Base-by-base conservation (phyloP, 1,140 invertebrate genomes). In the Lucilia cuprina region DNA sequence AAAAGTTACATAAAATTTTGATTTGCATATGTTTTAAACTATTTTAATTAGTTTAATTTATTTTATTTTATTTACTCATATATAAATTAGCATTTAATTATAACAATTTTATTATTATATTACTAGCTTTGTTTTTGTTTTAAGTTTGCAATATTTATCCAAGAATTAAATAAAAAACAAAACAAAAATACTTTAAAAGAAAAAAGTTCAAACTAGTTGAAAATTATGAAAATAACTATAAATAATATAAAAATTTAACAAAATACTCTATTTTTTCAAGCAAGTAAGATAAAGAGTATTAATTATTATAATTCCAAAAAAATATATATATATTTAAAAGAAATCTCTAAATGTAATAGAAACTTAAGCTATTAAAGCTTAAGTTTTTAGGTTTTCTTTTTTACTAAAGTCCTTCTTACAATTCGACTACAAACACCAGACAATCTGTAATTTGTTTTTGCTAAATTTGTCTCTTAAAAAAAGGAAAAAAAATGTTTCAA, bases 151-250 rank as follows among this genome's bases (percentile, higher is more conserved):
- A 60, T 41, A 8, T 41, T 41, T 41, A 60, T 60, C 14, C 21
- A 21, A 70, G 10, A 70, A 70, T 70, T 25, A 70, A 60, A n/a
- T n/a, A 60, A 70, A 21, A 21, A 70, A 70, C 25, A 21, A 19
- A 7, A 70, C 21, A n/a, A n/a, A n/a, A n/a, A n/a, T n/a, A n/a
- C n/a, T n/a, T 21, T 70, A 12, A 70, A 70, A 60, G 8, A 2
- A 30, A 30, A 80, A 80, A 80, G 77, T 80, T 80, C 77, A 80
- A 80, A 80, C 50, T 80, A 80, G 41, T 50, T 80, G 41, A 47
- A 80, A 80, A 60, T 17, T 60, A 60, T 60, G 4, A 60, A n/a
- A n/a, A 1, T 41, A 8, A 60, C 14, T 78, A 78, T 47, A 25
- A 49, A 50, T 49, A 80, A 70, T 70, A 9, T 9, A 70, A 12